phyloP scores from a whole-genome alignment of 2,888 invertebrate genomes.

The Drosophila rubida region DNA sequence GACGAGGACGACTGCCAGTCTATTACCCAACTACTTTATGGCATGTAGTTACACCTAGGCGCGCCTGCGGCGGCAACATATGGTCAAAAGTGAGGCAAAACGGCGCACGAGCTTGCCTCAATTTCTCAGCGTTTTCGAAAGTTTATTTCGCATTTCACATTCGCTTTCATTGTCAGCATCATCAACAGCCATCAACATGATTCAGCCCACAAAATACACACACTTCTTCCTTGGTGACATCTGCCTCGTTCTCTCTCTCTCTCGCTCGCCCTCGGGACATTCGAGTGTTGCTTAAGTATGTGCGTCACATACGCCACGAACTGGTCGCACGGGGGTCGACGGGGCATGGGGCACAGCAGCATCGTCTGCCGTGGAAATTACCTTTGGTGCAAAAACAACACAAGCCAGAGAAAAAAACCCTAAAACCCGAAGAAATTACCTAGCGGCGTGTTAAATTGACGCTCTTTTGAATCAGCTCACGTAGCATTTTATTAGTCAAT shows the following conservation, averaged over 20 bases:
- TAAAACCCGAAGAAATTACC: slow-evolving; percentile 57
- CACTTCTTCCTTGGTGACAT: slow-evolving; percentile 58
- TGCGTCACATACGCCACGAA: slow-evolving; percentile 78
- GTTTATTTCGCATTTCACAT: slow-evolving; percentile 68
- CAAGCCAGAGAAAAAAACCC: slow-evolving; percentile 31
- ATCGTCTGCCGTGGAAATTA: slow-evolving; percentile 51
- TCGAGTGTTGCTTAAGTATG: slow-evolving; percentile 67
- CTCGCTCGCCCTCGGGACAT: slow-evolving; percentile 32
- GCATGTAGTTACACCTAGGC: slow-evolving; percentile 78
- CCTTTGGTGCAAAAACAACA: slow-evolving; percentile 58
- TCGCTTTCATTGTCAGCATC: slow-evolving; percentile 61
- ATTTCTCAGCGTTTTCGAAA: slow-evolving; percentile 68
- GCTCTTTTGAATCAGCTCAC: slow-evolving; percentile 74
- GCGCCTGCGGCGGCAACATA: slow-evolving; percentile 77
- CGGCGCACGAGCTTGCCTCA: slow-evolving; percentile 7
- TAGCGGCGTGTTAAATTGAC: slow-evolving; percentile 63
- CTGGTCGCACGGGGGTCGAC: slow-evolving; percentile 37
- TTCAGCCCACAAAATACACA: slow-evolving; percentile 24
- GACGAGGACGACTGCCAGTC: slow-evolving; percentile 48
- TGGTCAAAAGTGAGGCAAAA: slow-evolving; percentile 54
- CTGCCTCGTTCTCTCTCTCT: slow-evolving; percentile 37
- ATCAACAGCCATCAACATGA: slow-evolving; percentile 72
- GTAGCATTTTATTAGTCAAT: slow-evolving; percentile 84
- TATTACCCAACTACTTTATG: slow-evolving; percentile 78
- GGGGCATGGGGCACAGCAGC: no score